Evolutionary conservation across 2,888 invertebrate species (phyloP).

Genomic region (Aradus depressus): DNA sequence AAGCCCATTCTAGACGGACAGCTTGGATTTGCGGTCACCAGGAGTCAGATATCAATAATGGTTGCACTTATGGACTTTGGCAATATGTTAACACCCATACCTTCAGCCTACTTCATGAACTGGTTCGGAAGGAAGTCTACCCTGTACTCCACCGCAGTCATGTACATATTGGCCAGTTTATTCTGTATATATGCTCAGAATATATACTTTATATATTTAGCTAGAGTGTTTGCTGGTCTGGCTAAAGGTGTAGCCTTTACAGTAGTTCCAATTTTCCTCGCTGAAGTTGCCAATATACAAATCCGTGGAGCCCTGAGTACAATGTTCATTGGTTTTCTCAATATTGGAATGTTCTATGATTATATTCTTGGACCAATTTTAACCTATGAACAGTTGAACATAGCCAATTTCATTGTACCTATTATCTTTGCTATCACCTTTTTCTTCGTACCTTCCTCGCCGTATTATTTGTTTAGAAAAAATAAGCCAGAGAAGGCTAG

Average conservation of each 20-base stretch:
- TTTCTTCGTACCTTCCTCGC: constrained; percentile 50
- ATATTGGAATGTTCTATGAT: constrained; percentile 27
- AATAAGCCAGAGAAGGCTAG: constrained; percentile 37
- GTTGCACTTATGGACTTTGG: constrained; percentile 31
- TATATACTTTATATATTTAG: constrained; percentile 19
- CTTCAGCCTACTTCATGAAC: constrained; percentile 29
- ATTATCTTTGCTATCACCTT: constrained; percentile 41
- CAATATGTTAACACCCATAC: constrained; percentile 30
- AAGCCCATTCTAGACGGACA: constrained; percentile 24
- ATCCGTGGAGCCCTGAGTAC: constrained; percentile 28
- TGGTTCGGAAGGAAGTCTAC: constrained; percentile 27
- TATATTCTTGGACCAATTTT: constrained; percentile 26
- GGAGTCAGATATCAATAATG: constrained; percentile 28
- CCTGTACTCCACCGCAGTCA: constrained; percentile 14
- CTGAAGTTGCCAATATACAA: constrained; percentile 26
- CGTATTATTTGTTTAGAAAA: constrained; percentile 47
- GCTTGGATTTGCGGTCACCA: constrained; percentile 16
- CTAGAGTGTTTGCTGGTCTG: constrained; percentile 27
- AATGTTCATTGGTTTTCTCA: constrained; percentile 27
- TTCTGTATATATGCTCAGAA: constrained; percentile 13
- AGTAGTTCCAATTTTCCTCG: constrained; percentile 29
- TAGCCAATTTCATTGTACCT: constrained; percentile 39
- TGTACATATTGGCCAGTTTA: constrained; percentile 22
- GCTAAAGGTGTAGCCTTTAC: constrained; percentile 29
- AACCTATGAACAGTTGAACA: constrained; percentile 23